These are phyloP conservation scores for Hydraecia micacea DNA, from an alignment of 2,888 invertebrate genomes.

Conservation along the genomic window DNA sequence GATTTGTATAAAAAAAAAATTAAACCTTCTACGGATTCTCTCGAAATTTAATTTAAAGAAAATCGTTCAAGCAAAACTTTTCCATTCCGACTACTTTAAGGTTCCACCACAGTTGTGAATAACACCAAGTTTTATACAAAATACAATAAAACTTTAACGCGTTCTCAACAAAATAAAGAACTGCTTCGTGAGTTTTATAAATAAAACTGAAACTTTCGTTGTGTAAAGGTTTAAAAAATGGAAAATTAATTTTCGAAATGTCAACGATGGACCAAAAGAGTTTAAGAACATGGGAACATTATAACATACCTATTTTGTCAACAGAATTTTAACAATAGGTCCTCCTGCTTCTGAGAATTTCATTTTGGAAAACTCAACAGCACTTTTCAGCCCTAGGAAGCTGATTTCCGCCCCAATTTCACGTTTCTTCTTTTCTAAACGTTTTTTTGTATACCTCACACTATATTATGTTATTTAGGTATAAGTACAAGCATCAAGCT, in stretches of 20 bases:
- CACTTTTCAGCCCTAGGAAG: no score
- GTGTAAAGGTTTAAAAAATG: background rate
- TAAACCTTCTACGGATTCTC: background rate
- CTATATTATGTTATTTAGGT: no score
- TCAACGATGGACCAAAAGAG: background rate
- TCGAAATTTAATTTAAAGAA: slow-evolving; percentile 13
- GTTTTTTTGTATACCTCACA: no score
- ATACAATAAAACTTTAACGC: slow-evolving; percentile 31
- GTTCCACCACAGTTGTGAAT: slow-evolving; percentile 19
- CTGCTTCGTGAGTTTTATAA: background rate
- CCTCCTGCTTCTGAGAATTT: background rate
- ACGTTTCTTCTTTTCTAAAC: no score
- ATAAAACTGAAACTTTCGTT: background rate
- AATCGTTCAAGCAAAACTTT: slow-evolving; percentile 40
- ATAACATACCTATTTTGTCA: background rate
- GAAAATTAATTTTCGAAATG: background rate
- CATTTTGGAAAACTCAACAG: background rate
- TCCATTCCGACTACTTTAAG: slow-evolving; percentile 18
- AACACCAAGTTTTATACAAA: slow-evolving; percentile 42
- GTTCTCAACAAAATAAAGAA: slow-evolving; percentile 21
- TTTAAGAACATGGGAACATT: background rate
- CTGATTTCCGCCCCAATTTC: no score
- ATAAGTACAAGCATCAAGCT: no score
- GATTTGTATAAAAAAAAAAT: background rate
- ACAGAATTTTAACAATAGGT: no score